A percentile compares a stretch with the other conserved stretches of the same genome.
These are phyloP conservation scores for Phoeniculus purpureus DNA, from an alignment of 2,797 vertebrate genomes.

Conservation along the genomic window DNA sequence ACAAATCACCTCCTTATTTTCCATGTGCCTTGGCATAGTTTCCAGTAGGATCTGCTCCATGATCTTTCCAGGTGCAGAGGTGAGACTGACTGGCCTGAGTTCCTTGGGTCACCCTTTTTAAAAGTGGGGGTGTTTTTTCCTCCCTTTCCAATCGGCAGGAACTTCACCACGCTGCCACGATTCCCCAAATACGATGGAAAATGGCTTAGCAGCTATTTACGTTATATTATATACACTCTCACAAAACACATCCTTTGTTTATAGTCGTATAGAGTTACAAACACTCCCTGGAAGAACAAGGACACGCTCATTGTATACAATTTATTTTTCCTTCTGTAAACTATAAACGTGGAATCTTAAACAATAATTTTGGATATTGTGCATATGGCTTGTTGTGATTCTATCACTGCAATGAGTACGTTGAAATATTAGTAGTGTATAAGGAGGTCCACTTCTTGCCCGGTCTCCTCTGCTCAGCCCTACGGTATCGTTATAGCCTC, in stretches of 20 bases:
- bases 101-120: too few species aligned
- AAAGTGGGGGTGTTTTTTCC: too few species aligned
- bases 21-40: too few species aligned
- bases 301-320: not conserved
- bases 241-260: conserved; percentile 35
- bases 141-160: too few species aligned
- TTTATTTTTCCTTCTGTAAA: conserved; percentile 34
- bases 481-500: not conserved
- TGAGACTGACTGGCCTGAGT: too few species aligned
- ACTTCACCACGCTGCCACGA: too few species aligned
- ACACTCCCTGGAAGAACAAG: conserved; percentile 3
- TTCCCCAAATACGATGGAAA: too few species aligned
- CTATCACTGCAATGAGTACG: not conserved
- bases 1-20: too few species aligned
- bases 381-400: not conserved
- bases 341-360: conserved; percentile 2
- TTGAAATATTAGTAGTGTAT: not conserved
- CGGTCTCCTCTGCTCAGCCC: conserved; percentile 5
- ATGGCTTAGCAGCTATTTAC: too few species aligned
- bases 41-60: too few species aligned
- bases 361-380: not conserved
- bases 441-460: conserved; percentile 3
- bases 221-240: not conserved
- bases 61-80: too few species aligned
- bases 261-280: not conserved